A percentile compares a stretch with the other conserved stretches of the same genome.
Evolutionary conservation across 2,113 vertebrate genomes (phyloP).

Genomic region (Todiramphus saurophagus): DNA sequence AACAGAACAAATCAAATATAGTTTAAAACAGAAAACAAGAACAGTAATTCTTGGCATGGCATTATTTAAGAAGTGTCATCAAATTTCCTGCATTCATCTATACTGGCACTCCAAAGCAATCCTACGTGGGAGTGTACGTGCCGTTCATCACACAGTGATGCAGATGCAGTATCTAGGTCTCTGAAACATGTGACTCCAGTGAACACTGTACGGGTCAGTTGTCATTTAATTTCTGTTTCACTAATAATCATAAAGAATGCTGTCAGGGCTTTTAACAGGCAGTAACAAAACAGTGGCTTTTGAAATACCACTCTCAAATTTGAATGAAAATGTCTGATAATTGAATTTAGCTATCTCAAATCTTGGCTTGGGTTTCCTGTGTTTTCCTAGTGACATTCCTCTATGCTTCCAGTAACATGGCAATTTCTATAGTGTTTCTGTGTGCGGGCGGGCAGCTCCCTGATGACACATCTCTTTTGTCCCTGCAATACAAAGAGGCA

Average conservation of each 20-base stretch:
- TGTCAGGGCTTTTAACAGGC: constrained; percentile 7
- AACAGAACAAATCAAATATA: background rate
- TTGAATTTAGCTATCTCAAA: constrained; percentile 9
- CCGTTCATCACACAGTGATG: background rate
- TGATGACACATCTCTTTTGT: constrained; percentile 45
- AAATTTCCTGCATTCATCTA: background rate
- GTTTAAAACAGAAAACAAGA: background rate
- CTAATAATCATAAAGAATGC: constrained; percentile 59
- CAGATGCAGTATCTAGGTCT: constrained; percentile 39
- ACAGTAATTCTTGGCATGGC: background rate
- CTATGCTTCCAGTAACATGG: background rate
- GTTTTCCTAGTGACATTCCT: constrained; percentile 44
- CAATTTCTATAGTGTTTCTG: constrained; percentile 33
- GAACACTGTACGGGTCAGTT: constrained; percentile 34
- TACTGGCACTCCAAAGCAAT: background rate
- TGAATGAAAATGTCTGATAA: constrained; percentile 16
- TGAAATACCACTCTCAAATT: background rate
- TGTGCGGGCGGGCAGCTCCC: constrained; percentile 7
- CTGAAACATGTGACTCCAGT: background rate
- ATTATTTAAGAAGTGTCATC: background rate
- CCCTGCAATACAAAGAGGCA: constrained; percentile 21
- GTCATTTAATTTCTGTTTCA: constrained; percentile 47
- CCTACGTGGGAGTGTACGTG: constrained; percentile 30
- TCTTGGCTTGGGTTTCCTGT: constrained; percentile 34
- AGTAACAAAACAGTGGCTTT: background rate